Evolutionary conservation across 2,888 invertebrate genomes (phyloP).

Genomic region (Drosophila niveifrons): DNA sequence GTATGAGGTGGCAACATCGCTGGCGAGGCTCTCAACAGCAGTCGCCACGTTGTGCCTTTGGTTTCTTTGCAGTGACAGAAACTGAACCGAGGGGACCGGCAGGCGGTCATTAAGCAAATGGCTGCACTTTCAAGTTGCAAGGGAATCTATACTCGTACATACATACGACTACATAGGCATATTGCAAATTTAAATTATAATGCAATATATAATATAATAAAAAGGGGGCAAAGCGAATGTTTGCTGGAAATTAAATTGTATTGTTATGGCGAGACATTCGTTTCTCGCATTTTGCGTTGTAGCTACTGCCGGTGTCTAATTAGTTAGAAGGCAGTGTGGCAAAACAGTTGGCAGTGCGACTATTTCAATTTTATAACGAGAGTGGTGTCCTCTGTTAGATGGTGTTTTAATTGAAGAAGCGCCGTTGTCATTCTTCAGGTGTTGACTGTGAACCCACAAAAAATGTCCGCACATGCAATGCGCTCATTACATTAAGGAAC

Average conservation of each 20-base stretch:
- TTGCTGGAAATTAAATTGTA: constrained; percentile 82
- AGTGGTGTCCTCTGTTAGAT: constrained; percentile 43
- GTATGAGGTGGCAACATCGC: constrained; percentile 1
- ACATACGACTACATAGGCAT: constrained; percentile 8
- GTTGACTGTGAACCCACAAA: constrained; percentile 69
- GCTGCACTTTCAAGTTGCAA: constrained; percentile 76
- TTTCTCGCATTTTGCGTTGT: constrained; percentile 63
- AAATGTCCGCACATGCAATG: constrained; percentile 65
- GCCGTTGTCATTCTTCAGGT: constrained; percentile 52
- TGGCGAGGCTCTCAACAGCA: constrained; percentile 22
- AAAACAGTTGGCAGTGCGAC: constrained; percentile 76
- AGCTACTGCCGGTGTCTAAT: constrained; percentile 72
- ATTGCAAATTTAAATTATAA: constrained; percentile 17
- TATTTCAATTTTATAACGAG: constrained; percentile 81
- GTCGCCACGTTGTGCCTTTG: constrained; percentile 37
- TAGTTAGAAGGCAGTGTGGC: constrained; percentile 60
- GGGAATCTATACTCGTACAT: constrained; percentile 23
- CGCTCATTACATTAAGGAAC: constrained; percentile 77
- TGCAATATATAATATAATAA: constrained; percentile 18
- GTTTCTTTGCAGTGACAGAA: constrained; percentile 41
- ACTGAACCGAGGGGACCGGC: constrained; percentile 55
- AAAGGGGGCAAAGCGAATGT: constrained; percentile 63
- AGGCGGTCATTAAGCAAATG: constrained; percentile 80
- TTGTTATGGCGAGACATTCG: constrained; percentile 82
- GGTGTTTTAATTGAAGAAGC: constrained; percentile 73